These are phyloP conservation scores for Spodoptera frugiperda DNA, from an alignment of 1,140 invertebrate genomes.

Conservation along the genomic window DNA sequence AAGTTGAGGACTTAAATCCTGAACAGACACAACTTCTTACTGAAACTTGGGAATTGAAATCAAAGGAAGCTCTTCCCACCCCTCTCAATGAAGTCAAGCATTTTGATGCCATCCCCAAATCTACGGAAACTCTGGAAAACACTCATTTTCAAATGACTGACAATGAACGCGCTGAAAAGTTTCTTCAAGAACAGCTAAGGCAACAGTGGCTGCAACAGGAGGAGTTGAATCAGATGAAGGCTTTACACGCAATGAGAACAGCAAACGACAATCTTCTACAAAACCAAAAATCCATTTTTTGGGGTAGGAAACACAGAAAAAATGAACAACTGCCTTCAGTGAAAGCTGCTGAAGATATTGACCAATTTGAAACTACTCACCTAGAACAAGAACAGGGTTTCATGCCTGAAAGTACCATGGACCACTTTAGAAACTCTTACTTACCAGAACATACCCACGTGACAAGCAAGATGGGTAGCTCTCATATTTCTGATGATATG, in stretches of 20 bases:
- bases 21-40: neutral
- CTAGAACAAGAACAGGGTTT: neutral
- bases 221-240: neutral
- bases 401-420: neutral
- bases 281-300: neutral
- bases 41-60: neutral
- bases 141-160: neutral
- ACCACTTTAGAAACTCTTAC: constrained; percentile 27
- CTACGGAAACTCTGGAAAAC: neutral
- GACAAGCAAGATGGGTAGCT: neutral
- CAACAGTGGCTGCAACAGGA: neutral
- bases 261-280: constrained; percentile 14
- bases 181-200: neutral
- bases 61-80: neutral
- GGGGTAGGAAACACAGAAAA: constrained; percentile 38
- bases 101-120: neutral
- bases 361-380: constrained; percentile 2
- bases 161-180: constrained; percentile 9
- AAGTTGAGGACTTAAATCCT: neutral
- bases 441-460: neutral
- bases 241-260: constrained; percentile 9
- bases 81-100: neutral
- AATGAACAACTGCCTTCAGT: constrained; percentile 41
- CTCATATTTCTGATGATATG: constrained; percentile 16
- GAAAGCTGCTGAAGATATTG: constrained; percentile 46